Percentiles rank a stretch among this genome's conserved stretches.
Evolutionary conservation across 30 jellyfish, hydroid and myxozoan genomes (phyloP).

Genomic region (Haliclystus octoradiatus): DNA sequence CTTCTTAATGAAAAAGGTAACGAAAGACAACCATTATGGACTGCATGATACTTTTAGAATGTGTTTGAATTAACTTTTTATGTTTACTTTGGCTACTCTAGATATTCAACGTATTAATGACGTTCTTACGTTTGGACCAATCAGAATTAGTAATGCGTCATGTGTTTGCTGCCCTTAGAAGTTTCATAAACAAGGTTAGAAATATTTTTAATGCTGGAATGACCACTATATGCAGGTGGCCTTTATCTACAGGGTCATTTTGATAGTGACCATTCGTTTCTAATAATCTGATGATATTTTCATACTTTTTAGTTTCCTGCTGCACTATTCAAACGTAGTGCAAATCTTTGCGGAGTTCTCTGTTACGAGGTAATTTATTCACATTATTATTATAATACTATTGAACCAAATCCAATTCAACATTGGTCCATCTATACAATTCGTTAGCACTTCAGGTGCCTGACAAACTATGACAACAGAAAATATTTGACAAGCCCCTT

Average conservation of each 20-base stretch:
- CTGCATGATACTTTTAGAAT: background rate
- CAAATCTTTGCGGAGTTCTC: slow-evolving; percentile 87
- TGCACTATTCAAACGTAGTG: slow-evolving; percentile 81
- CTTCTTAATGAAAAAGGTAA: slow-evolving; percentile 83
- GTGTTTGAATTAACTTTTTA: background rate
- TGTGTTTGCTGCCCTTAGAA: slow-evolving; percentile 84
- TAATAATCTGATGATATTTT: no score
- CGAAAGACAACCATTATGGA: no score
- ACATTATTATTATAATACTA: no score
- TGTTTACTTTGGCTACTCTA: background rate
- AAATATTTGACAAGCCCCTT: no score
- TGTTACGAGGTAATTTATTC: slow-evolving; percentile 69
- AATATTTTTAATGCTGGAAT: background rate
- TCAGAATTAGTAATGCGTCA: slow-evolving; percentile 67
- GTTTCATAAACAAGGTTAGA: slow-evolving; percentile 80
- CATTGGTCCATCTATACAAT: no score
- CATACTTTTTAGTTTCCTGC: slow-evolving; percentile 91
- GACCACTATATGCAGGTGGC: background rate
- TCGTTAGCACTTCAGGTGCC: no score
- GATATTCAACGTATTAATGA: slow-evolving; percentile 87
- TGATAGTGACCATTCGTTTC: no score
- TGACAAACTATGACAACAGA: no score
- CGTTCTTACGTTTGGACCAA: slow-evolving; percentile 73
- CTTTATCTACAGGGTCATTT: no score
- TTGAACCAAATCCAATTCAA: no score